Evolutionary conservation across 1,140 invertebrate species (phyloP).

Genomic region (Aporrectodea caliginosa): DNA sequence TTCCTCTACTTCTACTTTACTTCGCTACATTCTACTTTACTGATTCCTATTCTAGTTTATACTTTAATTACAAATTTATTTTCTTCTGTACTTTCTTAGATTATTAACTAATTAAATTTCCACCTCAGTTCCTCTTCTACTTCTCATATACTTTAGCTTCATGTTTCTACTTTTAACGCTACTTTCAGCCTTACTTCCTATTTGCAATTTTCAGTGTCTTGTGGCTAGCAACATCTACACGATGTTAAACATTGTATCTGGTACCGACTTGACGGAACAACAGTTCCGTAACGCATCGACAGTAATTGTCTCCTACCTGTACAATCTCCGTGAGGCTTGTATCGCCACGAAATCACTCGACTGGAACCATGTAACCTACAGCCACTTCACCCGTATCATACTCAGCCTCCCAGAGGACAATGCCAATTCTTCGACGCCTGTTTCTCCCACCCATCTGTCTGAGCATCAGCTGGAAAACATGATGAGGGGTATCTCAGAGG

Average conservation of each 20-base stretch:
- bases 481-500: background rate
- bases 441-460: background rate
- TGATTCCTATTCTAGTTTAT: no score
- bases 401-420: background rate
- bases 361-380: background rate
- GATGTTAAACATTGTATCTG: background rate
- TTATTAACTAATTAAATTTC: no score
- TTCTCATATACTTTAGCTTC: no score
- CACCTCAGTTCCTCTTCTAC: no score
- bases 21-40: no score
- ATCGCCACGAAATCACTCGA: background rate
- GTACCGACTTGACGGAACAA: background rate
- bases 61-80: no score
- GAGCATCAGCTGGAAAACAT: background rate
- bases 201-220: background rate
- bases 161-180: no score
- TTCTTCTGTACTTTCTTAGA: no score
- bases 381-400: background rate
- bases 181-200: no score
- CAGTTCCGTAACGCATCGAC: background rate
- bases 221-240: background rate
- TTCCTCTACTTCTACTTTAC: no score
- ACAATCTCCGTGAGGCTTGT: background rate
- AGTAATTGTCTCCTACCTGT: background rate
- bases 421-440: background rate